These are phyloP conservation scores for Nephrocerus scutellatus DNA, from an alignment of 2,888 invertebrate species.

Conservation along the genomic window DNA sequence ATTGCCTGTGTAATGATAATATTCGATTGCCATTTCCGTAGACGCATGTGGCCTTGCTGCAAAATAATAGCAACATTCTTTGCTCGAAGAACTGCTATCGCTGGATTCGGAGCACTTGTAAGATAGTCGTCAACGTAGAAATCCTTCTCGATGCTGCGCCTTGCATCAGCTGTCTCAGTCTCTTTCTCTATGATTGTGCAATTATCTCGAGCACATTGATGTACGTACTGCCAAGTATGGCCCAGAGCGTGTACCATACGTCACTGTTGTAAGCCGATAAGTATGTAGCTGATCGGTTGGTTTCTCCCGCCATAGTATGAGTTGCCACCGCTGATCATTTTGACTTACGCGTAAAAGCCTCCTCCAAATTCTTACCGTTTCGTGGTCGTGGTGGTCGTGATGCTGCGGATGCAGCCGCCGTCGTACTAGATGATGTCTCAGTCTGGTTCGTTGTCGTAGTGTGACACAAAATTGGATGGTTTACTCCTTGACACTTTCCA, in stretches of 20 bases:
- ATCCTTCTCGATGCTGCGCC: conserved; percentile 8
- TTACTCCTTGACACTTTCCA: too few relatives aligned
- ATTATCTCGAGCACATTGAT: too few relatives aligned
- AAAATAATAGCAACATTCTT: neutral
- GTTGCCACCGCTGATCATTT: conserved; percentile 7
- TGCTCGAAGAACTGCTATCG: conserved; percentile 5
- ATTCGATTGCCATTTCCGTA: too few relatives aligned
- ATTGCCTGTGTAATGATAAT: conserved; percentile 1
- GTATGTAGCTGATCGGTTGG: conserved; percentile 1
- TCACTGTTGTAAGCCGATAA: too few relatives aligned
- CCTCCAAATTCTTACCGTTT: too few relatives aligned
- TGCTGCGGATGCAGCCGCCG: too few relatives aligned
- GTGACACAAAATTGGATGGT: too few relatives aligned
- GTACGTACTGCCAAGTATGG: too few relatives aligned
- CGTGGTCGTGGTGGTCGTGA: too few relatives aligned
- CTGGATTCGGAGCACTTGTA: conserved; percentile 10
- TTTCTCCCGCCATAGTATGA: conserved; percentile 9
- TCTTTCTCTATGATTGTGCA: conserved; percentile 1
- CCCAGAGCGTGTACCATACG: too few relatives aligned
- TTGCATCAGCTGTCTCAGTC: conserved; percentile 5
- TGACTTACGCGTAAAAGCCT: conserved; percentile 1
- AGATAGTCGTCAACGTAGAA: conserved; percentile 11
- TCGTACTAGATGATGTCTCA: too few relatives aligned
- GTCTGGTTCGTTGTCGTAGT: too few relatives aligned
- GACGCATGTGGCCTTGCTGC: conserved; percentile 5